Conservation (phyloP, 2,113 vertebrate species). For the Antechinus stuartii region DNA sequence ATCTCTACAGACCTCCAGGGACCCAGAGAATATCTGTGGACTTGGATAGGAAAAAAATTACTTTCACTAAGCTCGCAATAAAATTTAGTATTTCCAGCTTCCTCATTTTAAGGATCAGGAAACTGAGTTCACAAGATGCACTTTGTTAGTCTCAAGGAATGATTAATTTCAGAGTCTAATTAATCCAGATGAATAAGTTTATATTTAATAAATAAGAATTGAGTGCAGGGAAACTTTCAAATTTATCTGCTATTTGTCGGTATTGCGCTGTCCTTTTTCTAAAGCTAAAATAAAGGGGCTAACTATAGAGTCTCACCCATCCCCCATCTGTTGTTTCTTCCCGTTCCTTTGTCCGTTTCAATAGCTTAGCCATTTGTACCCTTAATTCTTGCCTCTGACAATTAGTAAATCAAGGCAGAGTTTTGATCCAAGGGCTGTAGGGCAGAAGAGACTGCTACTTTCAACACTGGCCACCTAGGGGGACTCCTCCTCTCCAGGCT, state of each 20-base stretch:
- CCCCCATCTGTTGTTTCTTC: neutral
- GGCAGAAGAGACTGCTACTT: neutral
- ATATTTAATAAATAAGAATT: neutral
- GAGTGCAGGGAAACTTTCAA: neutral
- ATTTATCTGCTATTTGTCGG: neutral
- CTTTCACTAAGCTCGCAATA: neutral
- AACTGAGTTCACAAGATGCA: constrained; percentile 1
- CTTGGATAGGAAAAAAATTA: neutral
- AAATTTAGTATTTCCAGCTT: neutral
- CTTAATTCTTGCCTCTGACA: neutral
- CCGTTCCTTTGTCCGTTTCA: neutral
- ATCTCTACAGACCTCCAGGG: neutral
- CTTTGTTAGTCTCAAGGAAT: neutral
- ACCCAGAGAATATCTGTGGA: neutral
- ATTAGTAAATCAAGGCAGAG: neutral
- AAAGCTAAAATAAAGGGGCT: neutral
- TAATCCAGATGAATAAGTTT: neutral
- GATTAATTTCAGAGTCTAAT: neutral
- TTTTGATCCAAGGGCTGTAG: neutral
- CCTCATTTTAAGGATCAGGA: neutral
- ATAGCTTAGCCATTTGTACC: neutral
- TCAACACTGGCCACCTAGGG: neutral
- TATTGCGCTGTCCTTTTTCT: neutral
- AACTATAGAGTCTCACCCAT: neutral
- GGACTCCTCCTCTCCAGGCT: neutral